Percentiles rank a stretch among this genome's conserved stretches.
phyloP scores from a whole-genome alignment of 2,797 vertebrate species.

The Acrossocheilus wenchowensis region DNA sequence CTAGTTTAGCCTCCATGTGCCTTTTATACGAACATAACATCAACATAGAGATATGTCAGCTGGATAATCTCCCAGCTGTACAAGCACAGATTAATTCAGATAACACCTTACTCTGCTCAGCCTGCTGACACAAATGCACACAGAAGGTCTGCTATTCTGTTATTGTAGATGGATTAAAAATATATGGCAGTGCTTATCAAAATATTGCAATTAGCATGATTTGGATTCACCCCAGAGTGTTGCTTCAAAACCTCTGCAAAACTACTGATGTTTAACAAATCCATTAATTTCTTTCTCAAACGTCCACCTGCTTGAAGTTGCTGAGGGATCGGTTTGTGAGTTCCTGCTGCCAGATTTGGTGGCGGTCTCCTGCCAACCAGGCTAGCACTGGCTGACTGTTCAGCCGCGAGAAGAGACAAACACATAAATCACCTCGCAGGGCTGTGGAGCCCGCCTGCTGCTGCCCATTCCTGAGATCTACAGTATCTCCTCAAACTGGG shows the following conservation, averaged over 20 bases:
- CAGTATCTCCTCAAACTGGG: constrained; percentile 31
- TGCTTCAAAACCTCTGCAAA: constrained; percentile 11
- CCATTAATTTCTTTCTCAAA: constrained; percentile 21
- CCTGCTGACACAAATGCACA: constrained; percentile 37
- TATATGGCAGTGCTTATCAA: constrained; percentile 1
- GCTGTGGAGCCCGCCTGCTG: constrained; percentile 38
- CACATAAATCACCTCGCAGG: constrained; percentile 53
- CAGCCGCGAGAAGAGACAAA: constrained; percentile 51
- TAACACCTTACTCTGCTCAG: constrained; percentile 41
- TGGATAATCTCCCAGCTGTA: constrained; percentile 47
- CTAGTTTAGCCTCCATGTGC: constrained; percentile 29
- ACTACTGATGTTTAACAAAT: constrained; percentile 27
- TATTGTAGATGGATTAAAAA: not conserved
- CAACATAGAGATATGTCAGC: constrained; percentile 33
- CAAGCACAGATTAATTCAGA: constrained; percentile 51
- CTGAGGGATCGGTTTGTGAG: constrained; percentile 32
- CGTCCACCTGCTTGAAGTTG: constrained; percentile 23
- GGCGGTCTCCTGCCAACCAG: constrained; percentile 23
- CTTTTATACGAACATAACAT: constrained; percentile 42
- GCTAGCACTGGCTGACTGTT: constrained; percentile 35
- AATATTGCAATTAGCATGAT: constrained; percentile 14
- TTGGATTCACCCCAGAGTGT: not conserved
- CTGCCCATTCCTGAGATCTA: constrained; percentile 25
- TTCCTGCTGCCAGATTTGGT: constrained; percentile 35
- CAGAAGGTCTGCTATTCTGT: constrained; percentile 47